phyloP scores from a whole-genome alignment of 2,888 invertebrate genomes.

The Temnothorax unifasciatus region DNA sequence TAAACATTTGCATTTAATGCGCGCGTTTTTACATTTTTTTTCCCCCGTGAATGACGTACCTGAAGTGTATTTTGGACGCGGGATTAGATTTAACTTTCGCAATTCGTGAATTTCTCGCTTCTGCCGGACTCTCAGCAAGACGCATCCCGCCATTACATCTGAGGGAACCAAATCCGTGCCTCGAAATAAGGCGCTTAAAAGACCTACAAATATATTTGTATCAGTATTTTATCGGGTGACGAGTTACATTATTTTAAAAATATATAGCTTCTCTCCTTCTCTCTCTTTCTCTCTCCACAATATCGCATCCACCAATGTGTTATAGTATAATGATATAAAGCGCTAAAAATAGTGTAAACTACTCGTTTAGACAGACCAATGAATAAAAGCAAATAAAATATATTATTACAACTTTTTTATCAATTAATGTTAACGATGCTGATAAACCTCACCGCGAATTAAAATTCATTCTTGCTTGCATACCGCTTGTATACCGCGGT shows the following conservation, averaged over 20 bases:
- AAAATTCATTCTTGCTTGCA: not conserved
- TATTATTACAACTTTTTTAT: conserved; percentile 10
- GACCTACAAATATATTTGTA: conserved; percentile 86
- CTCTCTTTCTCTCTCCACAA: not conserved
- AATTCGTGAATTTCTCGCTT: conserved; percentile 92
- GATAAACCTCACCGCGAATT: not conserved
- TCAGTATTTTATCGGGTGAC: not conserved
- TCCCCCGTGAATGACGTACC: conserved; percentile 86
- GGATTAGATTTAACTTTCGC: conserved; percentile 89
- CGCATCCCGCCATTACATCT: conserved; percentile 95
- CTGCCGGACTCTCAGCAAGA: conserved; percentile 93
- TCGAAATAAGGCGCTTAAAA: conserved; percentile 93
- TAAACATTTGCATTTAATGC: not conserved
- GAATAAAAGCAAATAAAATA: not conserved
- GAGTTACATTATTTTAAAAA: not conserved
- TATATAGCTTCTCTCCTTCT: not conserved
- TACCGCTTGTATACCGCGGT: not conserved
- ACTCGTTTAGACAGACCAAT: not conserved
- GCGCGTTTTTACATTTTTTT: not conserved
- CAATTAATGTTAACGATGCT: not conserved
- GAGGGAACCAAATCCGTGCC: conserved; percentile 95
- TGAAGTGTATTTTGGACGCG: conserved; percentile 90
- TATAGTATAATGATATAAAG: not conserved
- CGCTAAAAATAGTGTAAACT: not conserved
- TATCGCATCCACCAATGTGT: not conserved